Evolutionary conservation across 2,113 vertebrate species (phyloP).

Genomic region (Oryzias curvinotus): DNA sequence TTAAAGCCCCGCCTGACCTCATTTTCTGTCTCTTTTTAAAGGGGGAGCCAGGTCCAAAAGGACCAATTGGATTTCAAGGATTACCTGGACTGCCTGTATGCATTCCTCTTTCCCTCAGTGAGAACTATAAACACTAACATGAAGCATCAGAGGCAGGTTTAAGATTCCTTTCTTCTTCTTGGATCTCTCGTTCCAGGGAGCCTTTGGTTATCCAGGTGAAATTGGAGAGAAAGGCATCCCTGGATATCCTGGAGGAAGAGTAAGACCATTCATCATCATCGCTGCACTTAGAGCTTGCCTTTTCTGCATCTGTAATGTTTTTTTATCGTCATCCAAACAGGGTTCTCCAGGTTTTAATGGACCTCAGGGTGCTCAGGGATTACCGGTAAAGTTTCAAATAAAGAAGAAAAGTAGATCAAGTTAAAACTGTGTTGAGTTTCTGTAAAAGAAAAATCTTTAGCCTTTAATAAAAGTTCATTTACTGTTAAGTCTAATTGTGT

Average conservation of each 20-base stretch:
- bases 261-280: constrained; percentile 61
- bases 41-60: constrained; percentile 84
- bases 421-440: too few species aligned
- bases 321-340: constrained; percentile 63
- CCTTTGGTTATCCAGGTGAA: constrained; percentile 76
- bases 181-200: constrained; percentile 69
- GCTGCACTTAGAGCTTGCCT: neutral
- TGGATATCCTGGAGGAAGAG: constrained; percentile 88
- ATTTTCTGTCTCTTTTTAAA: constrained; percentile 57
- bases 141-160: too few species aligned
- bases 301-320: constrained; percentile 36
- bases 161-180: neutral
- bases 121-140: too few species aligned
- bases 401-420: too few species aligned
- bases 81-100: constrained; percentile 80
- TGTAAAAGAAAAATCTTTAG: too few species aligned
- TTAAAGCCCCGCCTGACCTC: neutral
- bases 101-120: neutral
- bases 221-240: constrained; percentile 89
- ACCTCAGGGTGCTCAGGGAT: constrained; percentile 76
- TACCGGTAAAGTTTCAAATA: constrained; percentile 68
- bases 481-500: too few species aligned
- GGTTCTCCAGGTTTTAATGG: constrained; percentile 84
- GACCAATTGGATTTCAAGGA: constrained; percentile 77
- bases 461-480: too few species aligned